Percentiles rank a stretch among this genome's conserved stretches.
Evolutionary conservation across 2,113 vertebrate genomes (phyloP).

Genomic region (Hemiscyllium ocellatum): DNA sequence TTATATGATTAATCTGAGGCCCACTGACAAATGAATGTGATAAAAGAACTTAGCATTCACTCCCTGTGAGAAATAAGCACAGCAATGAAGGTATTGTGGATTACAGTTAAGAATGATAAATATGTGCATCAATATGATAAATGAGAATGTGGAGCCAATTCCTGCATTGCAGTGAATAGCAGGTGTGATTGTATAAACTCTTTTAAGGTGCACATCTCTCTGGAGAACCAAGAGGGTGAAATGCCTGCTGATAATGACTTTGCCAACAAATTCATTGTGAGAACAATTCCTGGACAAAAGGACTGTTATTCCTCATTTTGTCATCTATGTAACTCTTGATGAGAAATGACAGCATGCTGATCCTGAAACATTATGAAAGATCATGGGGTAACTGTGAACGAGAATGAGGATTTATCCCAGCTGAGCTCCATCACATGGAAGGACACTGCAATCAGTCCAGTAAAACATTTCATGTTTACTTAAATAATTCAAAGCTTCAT

Average conservation of each 20-base stretch:
- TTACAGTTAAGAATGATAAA: neutral
- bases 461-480: neutral
- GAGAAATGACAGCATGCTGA: neutral
- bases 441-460: neutral
- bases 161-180: neutral
- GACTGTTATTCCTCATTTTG: neutral
- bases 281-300: neutral
- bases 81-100: neutral
- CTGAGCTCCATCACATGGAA: neutral
- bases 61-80: constrained; percentile 20
- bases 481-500: neutral
- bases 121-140: neutral
- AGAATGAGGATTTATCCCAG: neutral
- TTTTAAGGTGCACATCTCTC: neutral
- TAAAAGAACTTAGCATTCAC: neutral
- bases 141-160: neutral
- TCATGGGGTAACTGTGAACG: neutral
- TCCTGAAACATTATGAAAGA: neutral
- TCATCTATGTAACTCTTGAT: neutral
- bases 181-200: neutral
- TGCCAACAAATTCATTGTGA: neutral
- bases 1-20: neutral
- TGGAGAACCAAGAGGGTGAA: neutral
- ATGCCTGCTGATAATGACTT: neutral
- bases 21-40: neutral